phyloP scores from a whole-genome alignment of 2,113 vertebrate species.

The Gallinago undulata region DNA sequence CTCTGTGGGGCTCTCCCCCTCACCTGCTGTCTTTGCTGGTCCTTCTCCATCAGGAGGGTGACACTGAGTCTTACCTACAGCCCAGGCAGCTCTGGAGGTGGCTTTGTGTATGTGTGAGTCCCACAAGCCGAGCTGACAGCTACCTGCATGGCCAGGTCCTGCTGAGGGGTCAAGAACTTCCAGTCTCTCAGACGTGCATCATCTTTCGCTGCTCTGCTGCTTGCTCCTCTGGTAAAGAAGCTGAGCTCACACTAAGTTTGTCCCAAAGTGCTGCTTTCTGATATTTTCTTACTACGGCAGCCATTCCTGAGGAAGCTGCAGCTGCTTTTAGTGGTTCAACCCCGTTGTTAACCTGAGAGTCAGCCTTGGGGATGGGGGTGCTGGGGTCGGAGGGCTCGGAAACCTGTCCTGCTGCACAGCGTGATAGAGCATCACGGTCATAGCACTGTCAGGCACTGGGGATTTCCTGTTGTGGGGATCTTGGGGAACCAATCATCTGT shows the following conservation, averaged over 20 bases:
- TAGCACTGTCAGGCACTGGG: not conserved
- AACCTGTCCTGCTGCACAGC: not conserved
- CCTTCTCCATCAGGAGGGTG: not conserved
- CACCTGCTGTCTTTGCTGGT: not conserved
- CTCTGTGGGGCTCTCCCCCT: not conserved
- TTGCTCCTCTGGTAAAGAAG: not conserved
- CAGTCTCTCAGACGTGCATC: not conserved
- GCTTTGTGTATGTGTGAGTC: not conserved
- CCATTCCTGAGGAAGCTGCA: not conserved
- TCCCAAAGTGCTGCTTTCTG: not conserved
- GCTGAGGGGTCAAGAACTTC: not conserved
- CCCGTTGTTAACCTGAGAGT: not conserved
- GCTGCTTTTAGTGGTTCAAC: not conserved
- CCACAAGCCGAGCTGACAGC: not conserved
- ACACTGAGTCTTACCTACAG: not conserved
- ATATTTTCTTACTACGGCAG: not conserved
- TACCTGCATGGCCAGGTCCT: not conserved
- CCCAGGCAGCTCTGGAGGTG: not conserved
- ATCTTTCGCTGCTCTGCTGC: not conserved
- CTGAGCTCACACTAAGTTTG: fast-evolving
- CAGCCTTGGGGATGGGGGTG: not conserved
- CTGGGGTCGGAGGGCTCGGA: not conserved
- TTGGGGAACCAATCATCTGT: not conserved
- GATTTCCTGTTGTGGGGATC: not conserved
- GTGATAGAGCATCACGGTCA: not conserved